Evolutionary conservation across 2,113 vertebrate species (phyloP).

Genomic region (Pheucticus melanocephalus): DNA sequence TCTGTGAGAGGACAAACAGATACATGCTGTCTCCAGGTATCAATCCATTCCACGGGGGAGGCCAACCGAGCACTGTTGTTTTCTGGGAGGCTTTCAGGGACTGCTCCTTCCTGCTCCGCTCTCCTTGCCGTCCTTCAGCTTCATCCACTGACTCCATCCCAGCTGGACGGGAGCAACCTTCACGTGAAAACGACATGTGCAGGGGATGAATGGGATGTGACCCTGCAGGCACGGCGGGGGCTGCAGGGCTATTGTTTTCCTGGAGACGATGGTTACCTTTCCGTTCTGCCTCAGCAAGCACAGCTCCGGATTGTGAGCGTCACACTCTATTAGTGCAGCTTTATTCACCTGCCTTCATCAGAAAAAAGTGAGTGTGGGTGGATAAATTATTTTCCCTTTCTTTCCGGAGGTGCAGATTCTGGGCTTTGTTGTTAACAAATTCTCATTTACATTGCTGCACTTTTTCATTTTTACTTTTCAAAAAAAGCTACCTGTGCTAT

Average conservation of each 20-base stretch:
- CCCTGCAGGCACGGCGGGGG: not conserved
- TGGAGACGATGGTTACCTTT: slow-evolving; percentile 32
- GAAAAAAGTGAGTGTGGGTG: slow-evolving; percentile 74
- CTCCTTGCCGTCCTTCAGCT: slow-evolving; percentile 48
- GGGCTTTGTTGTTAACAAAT: slow-evolving; percentile 73
- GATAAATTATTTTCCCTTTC: slow-evolving; percentile 78
- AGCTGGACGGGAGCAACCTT: slow-evolving; percentile 67
- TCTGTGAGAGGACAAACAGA: slow-evolving; percentile 85
- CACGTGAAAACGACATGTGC: not conserved
- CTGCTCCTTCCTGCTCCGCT: slow-evolving; percentile 52
- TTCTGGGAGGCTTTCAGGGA: slow-evolving; percentile 61
- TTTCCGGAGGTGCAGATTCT: slow-evolving; percentile 71
- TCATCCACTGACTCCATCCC: slow-evolving; percentile 67
- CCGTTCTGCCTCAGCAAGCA: slow-evolving; percentile 53
- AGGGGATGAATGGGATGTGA: not conserved
- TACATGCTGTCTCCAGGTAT: slow-evolving; percentile 77
- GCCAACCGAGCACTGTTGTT: slow-evolving; percentile 55
- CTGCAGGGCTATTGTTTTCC: slow-evolving; percentile 21
- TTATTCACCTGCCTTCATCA: slow-evolving; percentile 75
- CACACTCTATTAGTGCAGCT: slow-evolving; percentile 72
- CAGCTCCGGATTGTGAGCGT: slow-evolving; percentile 58
- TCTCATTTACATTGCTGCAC: slow-evolving; percentile 67
- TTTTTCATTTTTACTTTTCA: slow-evolving; percentile 56
- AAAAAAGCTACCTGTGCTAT: slow-evolving; percentile 23
- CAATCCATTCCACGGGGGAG: slow-evolving; percentile 76